Percentiles rank a stretch among this genome's conserved stretches.
Conservation (phyloP, 2,113 vertebrate species). For the Dasypus novemcinctus region DNA sequence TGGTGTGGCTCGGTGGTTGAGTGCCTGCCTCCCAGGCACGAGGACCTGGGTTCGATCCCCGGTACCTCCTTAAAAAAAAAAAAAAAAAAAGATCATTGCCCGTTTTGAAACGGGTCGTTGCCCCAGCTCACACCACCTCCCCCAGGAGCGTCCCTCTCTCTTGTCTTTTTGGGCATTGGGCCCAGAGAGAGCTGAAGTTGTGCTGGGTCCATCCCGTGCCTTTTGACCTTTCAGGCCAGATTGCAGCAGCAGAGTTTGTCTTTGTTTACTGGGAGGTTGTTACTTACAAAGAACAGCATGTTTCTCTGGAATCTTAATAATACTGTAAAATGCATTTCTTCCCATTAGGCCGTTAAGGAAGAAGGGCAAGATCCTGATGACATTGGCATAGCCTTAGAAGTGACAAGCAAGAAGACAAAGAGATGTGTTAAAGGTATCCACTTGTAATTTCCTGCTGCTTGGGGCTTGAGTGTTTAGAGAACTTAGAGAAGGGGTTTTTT, state of each 20-base stretch:
- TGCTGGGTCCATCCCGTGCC: not conserved
- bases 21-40: too few species aligned
- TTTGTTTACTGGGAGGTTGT: not conserved
- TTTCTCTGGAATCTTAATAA: not conserved
- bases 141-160: not conserved
- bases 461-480: not conserved
- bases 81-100: too few species aligned
- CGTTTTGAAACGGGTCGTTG: not conserved
- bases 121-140: not conserved
- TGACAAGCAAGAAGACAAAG: constrained; percentile 86
- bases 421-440: constrained; percentile 88
- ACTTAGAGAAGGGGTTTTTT: not conserved
- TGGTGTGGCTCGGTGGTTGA: too few species aligned
- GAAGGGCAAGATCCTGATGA: constrained; percentile 95
- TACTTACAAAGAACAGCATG: not conserved
- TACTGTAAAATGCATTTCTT: not conserved
- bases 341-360: constrained; percentile 91
- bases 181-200: not conserved
- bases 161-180: not conserved
- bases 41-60: too few species aligned
- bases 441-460: fast-evolving
- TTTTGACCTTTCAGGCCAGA: not conserved
- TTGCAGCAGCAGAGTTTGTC: not conserved
- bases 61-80: too few species aligned
- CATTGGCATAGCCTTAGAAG: constrained; percentile 85